These are phyloP conservation scores for Conus canariensis DNA, from an alignment of 2,888 invertebrate genomes.

Conservation along the genomic window DNA sequence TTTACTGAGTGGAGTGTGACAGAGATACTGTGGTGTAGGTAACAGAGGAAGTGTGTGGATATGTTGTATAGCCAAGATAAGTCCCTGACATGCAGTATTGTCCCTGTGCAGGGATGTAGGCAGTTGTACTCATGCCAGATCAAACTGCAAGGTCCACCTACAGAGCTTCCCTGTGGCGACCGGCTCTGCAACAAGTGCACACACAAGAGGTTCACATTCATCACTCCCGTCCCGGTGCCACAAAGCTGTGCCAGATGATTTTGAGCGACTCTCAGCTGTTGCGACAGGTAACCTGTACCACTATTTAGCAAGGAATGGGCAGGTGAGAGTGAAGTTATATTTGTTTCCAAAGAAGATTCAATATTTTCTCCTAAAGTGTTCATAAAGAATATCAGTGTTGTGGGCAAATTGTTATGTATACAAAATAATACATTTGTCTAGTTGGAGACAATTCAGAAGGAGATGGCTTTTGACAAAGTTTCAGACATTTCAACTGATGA, in stretches of 20 bases:
- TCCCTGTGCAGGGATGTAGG: slow-evolving; percentile 42
- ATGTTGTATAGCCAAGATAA: too few relatives aligned
- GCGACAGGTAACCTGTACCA: slow-evolving; percentile 23
- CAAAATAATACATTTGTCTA: background rate
- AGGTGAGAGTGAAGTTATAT: background rate
- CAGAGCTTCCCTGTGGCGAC: slow-evolving; percentile 67
- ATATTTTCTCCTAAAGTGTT: background rate
- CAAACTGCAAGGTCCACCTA: slow-evolving; percentile 58
- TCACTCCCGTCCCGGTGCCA: slow-evolving; percentile 59
- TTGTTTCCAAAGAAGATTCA: background rate
- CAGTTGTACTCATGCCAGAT: slow-evolving; percentile 59
- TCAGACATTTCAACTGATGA: too few relatives aligned
- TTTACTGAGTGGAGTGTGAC: too few relatives aligned
- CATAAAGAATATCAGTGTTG: background rate
- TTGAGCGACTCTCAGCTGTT: slow-evolving; percentile 37
- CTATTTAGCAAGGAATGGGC: background rate
- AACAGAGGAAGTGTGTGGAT: too few relatives aligned
- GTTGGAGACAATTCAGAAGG: too few relatives aligned
- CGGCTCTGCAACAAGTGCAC: slow-evolving; percentile 63
- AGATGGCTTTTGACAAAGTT: too few relatives aligned
- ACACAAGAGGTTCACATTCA: slow-evolving; percentile 47
- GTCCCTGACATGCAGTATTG: too few relatives aligned
- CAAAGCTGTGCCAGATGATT: slow-evolving; percentile 48
- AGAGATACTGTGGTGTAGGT: too few relatives aligned
- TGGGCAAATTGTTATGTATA: background rate